These are phyloP conservation scores for Acrocephalus arundinaceus DNA, from an alignment of 2,113 vertebrate species.

Conservation along the genomic window DNA sequence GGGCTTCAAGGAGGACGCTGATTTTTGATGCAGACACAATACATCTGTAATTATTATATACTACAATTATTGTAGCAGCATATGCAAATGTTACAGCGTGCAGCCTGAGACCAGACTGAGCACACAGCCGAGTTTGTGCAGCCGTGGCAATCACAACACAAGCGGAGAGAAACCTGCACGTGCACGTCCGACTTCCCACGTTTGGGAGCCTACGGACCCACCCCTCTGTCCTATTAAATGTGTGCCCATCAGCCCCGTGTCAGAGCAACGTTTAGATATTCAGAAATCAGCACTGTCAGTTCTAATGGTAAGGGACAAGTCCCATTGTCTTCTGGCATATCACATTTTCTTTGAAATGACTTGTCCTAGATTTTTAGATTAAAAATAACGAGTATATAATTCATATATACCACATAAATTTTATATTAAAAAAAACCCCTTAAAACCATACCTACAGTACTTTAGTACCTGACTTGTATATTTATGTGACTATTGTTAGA, in stretches of 20 bases:
- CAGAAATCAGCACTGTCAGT: constrained; percentile 21
- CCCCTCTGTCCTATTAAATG: neutral
- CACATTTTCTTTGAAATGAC: constrained; percentile 62
- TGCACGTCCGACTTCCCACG: fast-evolving
- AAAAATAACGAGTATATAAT: constrained; percentile 69
- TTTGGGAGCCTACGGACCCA: neutral
- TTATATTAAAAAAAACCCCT: constrained; percentile 56
- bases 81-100: neutral
- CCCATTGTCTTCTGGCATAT: constrained; percentile 37
- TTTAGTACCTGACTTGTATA: constrained; percentile 85
- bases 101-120: neutral
- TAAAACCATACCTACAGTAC: constrained; percentile 73
- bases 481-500: constrained; percentile 90
- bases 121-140: neutral
- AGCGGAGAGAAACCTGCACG: neutral
- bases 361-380: constrained; percentile 63
- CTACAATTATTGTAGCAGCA: neutral
- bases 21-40: constrained; percentile 34
- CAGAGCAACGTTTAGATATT: fast-evolving
- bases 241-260: neutral
- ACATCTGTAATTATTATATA: constrained; percentile 5
- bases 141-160: neutral
- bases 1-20: neutral
- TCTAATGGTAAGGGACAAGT: constrained; percentile 42
- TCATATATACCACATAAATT: constrained; percentile 74